Evolutionary conservation across 2,113 vertebrate species (phyloP).

Genomic region (Zapornia atra): DNA sequence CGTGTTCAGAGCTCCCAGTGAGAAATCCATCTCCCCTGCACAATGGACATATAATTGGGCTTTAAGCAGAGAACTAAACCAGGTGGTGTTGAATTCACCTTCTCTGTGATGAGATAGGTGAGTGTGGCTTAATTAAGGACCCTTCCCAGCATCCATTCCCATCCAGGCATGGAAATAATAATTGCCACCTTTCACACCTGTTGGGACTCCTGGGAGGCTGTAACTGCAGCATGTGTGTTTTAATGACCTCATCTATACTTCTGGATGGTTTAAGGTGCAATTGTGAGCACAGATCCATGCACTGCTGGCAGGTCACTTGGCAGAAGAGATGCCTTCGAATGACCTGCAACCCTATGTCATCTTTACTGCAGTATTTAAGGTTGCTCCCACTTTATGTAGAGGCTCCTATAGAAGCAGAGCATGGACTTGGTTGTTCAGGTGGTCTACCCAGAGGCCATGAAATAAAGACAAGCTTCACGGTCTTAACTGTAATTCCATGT

Average conservation of each 20-base stretch:
- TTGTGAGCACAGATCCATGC: fast-evolving
- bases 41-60: neutral
- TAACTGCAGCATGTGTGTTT: neutral
- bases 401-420: neutral
- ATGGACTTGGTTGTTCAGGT: neutral
- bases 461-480: neutral
- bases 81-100: neutral
- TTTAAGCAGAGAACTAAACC: neutral
- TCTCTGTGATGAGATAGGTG: neutral
- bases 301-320: neutral
- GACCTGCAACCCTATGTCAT: neutral
- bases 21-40: neutral
- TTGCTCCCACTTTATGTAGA: neutral
- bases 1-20: neutral
- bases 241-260: neutral
- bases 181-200: neutral
- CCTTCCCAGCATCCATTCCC: neutral
- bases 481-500: neutral
- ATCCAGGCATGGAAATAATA: neutral
- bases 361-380: neutral
- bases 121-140: neutral
- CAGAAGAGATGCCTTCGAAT: neutral
- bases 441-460: neutral
- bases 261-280: neutral
- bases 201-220: neutral